Percentiles rank a stretch among this genome's conserved stretches.
Evolutionary conservation across 92 coral and sea anemone genomes (phyloP).

Genomic region (Plumapathes pennacea): DNA sequence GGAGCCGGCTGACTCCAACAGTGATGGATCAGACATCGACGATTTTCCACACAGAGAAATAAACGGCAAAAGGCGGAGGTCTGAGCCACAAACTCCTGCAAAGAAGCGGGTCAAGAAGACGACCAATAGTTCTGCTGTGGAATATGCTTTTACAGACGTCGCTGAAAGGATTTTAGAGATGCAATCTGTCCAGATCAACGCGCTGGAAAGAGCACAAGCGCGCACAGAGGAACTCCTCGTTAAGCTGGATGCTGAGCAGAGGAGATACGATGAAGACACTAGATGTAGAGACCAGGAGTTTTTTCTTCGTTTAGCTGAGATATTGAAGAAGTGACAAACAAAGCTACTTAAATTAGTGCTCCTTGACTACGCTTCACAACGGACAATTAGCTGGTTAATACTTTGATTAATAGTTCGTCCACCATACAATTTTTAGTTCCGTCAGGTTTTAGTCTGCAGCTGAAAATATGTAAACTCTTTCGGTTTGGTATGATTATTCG

Average conservation of each 20-base stretch:
- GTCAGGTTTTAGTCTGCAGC: too few species aligned
- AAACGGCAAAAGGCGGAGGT: slow-evolving; percentile 8
- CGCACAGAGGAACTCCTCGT: slow-evolving; percentile 43
- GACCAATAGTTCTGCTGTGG: too few species aligned
- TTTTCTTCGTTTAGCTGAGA: slow-evolving; percentile 48
- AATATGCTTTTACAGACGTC: slow-evolving; percentile 32
- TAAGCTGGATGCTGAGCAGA: slow-evolving; percentile 42
- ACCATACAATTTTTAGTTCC: too few species aligned
- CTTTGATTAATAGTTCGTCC: too few species aligned
- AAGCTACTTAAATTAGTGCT: too few species aligned
- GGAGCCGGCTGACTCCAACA: background rate
- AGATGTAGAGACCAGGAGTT: slow-evolving; percentile 52
- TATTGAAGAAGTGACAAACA: slow-evolving; percentile 27
- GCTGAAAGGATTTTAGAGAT: slow-evolving; percentile 38
- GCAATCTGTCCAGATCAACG: slow-evolving; percentile 48
- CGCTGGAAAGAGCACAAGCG: slow-evolving; percentile 27
- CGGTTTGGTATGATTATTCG: too few species aligned
- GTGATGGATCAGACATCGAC: slow-evolving; percentile 19
- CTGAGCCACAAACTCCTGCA: slow-evolving; percentile 9
- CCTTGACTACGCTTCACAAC: too few species aligned
- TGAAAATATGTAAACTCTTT: too few species aligned
- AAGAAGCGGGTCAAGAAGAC: slow-evolving; percentile 34
- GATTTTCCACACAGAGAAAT: background rate
- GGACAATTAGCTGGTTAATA: too few species aligned
- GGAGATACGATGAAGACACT: slow-evolving; percentile 50